Base-by-base conservation (phyloP, 2,113 vertebrate genomes). In the Sturnus vulgaris region DNA sequence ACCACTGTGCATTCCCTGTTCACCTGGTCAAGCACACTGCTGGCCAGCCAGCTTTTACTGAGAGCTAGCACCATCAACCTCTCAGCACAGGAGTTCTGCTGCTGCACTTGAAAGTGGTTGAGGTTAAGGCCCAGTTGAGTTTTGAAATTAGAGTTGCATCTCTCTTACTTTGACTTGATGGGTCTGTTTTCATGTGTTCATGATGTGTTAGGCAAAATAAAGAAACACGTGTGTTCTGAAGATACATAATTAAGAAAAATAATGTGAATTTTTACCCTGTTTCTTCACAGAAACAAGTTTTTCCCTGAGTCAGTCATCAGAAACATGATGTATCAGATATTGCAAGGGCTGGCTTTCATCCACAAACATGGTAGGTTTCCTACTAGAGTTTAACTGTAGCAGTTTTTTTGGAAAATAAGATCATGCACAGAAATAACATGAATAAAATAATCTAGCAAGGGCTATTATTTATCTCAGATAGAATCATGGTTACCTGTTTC, bases 321-420 rank as follows among this genome's bases (percentile, higher is more conserved):
- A 98, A 99, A 99, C 97, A 99, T 99, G 98, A 99, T 98, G 98
- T 99, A 99, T 98, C 99, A 99, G 93, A 99, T 99, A 98, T 96
- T 99, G 91, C 99, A 99, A 98, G 99, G 99, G 73, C 97, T 99
- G 97, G 99, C 99, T 49, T 99, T 99, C 98, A 99, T 99, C 98
- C 99, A 99, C 97, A 99, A 99, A 97, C 98, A 99, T 35, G 99
- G 99, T 99, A 99, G 97, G 99, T 99, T 94, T 88, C 33, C 80
- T 91, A 22, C 53, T 85, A 27, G 40, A 91, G 46, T 87, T 66
- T 49, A 68, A 42, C 20, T 82, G 21, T 63, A 85, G 20, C 4
- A 25, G 35, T 40, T 68, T 52, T 63, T 76, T 31, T 83, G 59
- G 50, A 59, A 65, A 52, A 88, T 31, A 72, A 47, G 12, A 23